Conservation (phyloP, 2,113 vertebrate species). For the Diadophis punctatus region DNA sequence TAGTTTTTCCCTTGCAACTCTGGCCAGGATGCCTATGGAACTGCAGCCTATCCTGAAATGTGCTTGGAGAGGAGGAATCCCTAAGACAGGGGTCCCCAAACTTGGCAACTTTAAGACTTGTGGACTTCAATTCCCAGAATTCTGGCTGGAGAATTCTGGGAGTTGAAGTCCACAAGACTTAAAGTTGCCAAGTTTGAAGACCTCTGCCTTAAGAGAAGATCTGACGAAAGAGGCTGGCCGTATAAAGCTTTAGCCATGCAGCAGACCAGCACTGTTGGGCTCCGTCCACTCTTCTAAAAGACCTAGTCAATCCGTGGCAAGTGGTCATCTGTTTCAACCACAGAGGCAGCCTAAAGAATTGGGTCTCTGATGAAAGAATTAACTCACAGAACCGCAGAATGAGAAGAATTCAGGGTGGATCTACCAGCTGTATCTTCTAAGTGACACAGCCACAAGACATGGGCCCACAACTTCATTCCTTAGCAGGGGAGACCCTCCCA, state of each 20-base stretch:
- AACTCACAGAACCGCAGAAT: conserved; percentile 65
- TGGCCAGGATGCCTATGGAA: neutral
- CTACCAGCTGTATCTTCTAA: neutral
- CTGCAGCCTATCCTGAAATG: neutral
- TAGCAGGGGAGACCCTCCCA: neutral
- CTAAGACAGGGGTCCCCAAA: too few relatives aligned
- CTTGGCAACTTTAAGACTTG: too few relatives aligned
- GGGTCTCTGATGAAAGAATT: conserved; percentile 88
- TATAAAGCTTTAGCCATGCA: neutral
- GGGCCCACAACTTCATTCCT: neutral
- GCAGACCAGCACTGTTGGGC: neutral
- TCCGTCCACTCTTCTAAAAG: neutral
- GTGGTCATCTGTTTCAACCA: neutral
- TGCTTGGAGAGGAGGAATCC: neutral
- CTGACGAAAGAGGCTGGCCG: neutral
- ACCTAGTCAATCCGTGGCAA: neutral
- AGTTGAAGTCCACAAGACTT: too few relatives aligned
- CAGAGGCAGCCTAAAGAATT: neutral
- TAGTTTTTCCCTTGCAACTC: neutral
- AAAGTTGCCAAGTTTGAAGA: too few relatives aligned
- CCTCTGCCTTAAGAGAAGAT: neutral
- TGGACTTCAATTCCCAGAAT: too few relatives aligned
- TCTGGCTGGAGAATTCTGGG: too few relatives aligned
- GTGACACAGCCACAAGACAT: neutral
- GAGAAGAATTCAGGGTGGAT: neutral